Evolutionary conservation across 2,113 vertebrate species (phyloP).

Genomic region (Crotalus horridus): DNA sequence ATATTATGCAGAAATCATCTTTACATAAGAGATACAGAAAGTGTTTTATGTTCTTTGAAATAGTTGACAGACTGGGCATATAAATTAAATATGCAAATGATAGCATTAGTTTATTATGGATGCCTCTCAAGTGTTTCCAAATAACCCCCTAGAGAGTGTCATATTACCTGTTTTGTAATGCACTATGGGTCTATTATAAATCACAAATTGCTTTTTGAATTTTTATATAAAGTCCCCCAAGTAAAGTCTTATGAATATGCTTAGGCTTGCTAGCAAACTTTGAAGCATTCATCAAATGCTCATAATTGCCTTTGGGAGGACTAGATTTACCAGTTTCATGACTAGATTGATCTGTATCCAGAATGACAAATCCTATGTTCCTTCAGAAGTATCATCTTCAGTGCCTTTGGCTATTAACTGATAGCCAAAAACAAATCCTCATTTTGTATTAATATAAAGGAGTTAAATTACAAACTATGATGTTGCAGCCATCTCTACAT

Average conservation of each 20-base stretch:
- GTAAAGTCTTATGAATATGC: neutral
- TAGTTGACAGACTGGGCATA: neutral
- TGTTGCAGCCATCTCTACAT: neutral
- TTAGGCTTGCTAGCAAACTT: neutral
- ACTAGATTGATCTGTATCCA: neutral
- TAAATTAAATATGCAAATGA: slow-evolving; percentile 31
- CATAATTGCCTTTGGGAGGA: slow-evolving; percentile 3
- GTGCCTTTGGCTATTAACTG: slow-evolving; percentile 5
- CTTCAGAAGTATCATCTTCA: neutral
- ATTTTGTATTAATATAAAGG: neutral
- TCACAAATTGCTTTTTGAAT: slow-evolving; percentile 1
- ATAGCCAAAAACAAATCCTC: neutral
- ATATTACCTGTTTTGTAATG: slow-evolving; percentile 21
- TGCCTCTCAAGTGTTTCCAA: slow-evolving; percentile 5
- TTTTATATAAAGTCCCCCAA: slow-evolving; percentile 18
- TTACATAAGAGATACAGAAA: neutral
- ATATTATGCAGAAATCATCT: neutral
- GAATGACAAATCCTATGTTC: slow-evolving; percentile 2
- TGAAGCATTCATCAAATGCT: neutral
- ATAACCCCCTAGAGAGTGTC: slow-evolving; percentile 4
- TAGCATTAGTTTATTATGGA: neutral
- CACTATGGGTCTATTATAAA: neutral
- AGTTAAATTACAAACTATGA: neutral
- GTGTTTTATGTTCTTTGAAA: neutral
- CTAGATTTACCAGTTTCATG: slow-evolving; percentile 3